Evolutionary conservation across 2,797 vertebrate species (phyloP), one percentile per base, ranked within the genome.

Genomic region (Remorina albescens): DNA sequence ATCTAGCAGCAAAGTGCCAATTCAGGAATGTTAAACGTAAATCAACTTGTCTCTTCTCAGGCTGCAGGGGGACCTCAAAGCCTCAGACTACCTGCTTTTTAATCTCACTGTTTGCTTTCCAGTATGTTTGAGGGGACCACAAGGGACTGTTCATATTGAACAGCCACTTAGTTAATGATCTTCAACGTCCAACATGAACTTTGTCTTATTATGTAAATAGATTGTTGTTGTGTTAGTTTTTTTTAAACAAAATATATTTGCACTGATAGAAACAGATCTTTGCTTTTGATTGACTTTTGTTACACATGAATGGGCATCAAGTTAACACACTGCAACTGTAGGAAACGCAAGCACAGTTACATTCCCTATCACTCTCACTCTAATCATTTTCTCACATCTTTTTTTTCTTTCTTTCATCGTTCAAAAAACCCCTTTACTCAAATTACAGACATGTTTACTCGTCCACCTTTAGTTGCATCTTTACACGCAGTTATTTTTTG

Each of bases 81-180:
- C 62, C 19, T 21, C 8, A 8, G 46, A 39, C 21, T 37, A 6
- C 51, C 1, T 50, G 28, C n/a, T n/a, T n/a, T n/a, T n/a, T n/a
- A n/a, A n/a, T n/a, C n/a, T n/a, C n/a, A n/a, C n/a, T n/a, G n/a
- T n/a, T n/a, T n/a, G n/a, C n/a, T n/a, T 54, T 28, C 30, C 30
- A 12, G 71, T 53, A 34, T 28, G 18, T 23, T 30, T 7, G 5
- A 8, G 0, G 10, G 68, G 63, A 64, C 56, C 34, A 47, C 37
- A 63, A 53, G n/a, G 50, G 57, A 67, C 60, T 39, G 21, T 86
- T 91, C 85, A 85, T 78, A 83, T 84, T 91, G 83, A 89, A 84
- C 41, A 58, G 42, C 61, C 12, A n/a, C 71, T 69, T 74, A 47
- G 51, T 50, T 0, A 55, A 42, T 61, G 23, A 53, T 59, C 41